These are phyloP conservation scores for Hydropotes inermis DNA, from an alignment of 2,113 vertebrate species.

Conservation along the genomic window DNA sequence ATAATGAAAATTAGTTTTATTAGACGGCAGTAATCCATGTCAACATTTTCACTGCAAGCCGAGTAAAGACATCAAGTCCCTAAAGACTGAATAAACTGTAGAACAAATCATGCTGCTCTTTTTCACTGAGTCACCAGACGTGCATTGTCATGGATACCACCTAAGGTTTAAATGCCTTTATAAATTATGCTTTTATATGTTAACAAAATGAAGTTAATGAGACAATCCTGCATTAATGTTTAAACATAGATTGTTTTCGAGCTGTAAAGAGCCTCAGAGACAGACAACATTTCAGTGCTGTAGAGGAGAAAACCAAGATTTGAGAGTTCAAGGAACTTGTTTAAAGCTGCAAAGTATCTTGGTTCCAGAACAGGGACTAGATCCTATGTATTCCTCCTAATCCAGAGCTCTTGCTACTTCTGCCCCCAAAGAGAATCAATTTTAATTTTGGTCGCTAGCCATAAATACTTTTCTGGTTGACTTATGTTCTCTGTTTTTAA, in stretches of 20 bases:
- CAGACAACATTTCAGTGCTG: not conserved
- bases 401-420: constrained; percentile 20
- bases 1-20: constrained; percentile 76
- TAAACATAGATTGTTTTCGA: not conserved
- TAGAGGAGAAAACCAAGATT: not conserved
- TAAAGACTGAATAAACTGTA: constrained; percentile 62
- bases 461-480: constrained; percentile 72
- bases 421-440: constrained; percentile 49
- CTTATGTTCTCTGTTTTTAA: constrained; percentile 63
- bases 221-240: not conserved
- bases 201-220: not conserved
- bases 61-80: constrained; percentile 69
- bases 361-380: not conserved
- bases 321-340: not conserved
- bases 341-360: not conserved
- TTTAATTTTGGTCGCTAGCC: constrained; percentile 63
- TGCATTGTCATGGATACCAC: not conserved
- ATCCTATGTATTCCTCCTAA: not conserved
- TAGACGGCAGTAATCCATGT: constrained; percentile 64
- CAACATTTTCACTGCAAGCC: constrained; percentile 69
- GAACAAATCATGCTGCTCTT: constrained; percentile 47
- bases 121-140: not conserved
- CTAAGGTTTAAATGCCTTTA: constrained; percentile 5
- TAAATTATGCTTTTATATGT: not conserved
- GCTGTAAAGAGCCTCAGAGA: not conserved